These are phyloP conservation scores for Tubiluchus corallicola DNA, from an alignment of 2,888 invertebrate species.

Conservation along the genomic window DNA sequence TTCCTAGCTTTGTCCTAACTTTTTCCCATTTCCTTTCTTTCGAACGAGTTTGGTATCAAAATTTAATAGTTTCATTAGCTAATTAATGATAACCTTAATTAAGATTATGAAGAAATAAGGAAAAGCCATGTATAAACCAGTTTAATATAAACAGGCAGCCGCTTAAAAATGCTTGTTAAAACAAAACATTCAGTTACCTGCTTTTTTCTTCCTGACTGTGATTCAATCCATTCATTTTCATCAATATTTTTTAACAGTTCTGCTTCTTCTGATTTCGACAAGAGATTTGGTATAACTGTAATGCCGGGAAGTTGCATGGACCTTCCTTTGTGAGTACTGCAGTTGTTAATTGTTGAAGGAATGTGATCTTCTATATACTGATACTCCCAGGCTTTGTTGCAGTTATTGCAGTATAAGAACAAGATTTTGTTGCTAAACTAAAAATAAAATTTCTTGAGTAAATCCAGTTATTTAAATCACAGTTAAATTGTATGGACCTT, in stretches of 20 bases:
- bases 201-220: slow-evolving; percentile 87
- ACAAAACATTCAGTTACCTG: slow-evolving; percentile 43
- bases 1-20: too few species aligned
- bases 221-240: slow-evolving; percentile 60
- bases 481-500: slow-evolving; percentile 13
- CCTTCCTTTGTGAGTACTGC: slow-evolving; percentile 16
- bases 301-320: slow-evolving; percentile 23
- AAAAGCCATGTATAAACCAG: too few species aligned
- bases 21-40: too few species aligned
- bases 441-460: background rate
- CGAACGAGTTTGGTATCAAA: too few species aligned
- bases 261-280: slow-evolving; percentile 47
- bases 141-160: too few species aligned
- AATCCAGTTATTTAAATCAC: background rate
- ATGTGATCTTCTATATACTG: background rate
- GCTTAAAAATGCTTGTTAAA: too few species aligned
- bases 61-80: too few species aligned
- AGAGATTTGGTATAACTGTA: slow-evolving; percentile 39
- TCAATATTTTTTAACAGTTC: slow-evolving; percentile 49
- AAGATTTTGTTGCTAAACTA: slow-evolving; percentile 4
- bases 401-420: slow-evolving; percentile 16
- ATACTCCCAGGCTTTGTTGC: slow-evolving; percentile 16
- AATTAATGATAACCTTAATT: too few species aligned
- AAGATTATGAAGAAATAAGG: too few species aligned
- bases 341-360: slow-evolving; percentile 12